A percentile compares a stretch with the other conserved stretches of the same genome.
phyloP scores from a whole-genome alignment of 2,888 invertebrate species.

The Papilio protenor region DNA sequence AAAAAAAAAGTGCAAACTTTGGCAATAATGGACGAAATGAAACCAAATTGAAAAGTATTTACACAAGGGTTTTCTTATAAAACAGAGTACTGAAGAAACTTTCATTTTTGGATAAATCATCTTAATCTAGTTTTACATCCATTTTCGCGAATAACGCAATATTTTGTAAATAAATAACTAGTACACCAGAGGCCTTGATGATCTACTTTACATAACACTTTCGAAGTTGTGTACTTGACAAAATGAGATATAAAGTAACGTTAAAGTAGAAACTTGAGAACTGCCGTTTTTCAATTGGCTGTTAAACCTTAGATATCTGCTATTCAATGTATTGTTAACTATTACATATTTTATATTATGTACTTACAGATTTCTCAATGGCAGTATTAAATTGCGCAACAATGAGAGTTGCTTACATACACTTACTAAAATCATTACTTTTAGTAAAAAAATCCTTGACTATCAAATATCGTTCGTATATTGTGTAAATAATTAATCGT shows the following conservation, averaged over 20 bases:
- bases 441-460: neutral
- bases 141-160: neutral
- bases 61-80: conserved; percentile 50
- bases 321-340: no score
- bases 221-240: neutral
- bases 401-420: no score
- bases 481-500: neutral
- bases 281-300: neutral
- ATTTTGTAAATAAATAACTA: neutral
- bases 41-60: conserved; percentile 84
- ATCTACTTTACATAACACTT: neutral
- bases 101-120: neutral
- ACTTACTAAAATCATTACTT: neutral
- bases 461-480: neutral
- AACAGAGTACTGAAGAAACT: neutral
- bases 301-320: neutral
- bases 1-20: conserved; percentile 57
- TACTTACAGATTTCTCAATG: no score
- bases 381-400: neutral
- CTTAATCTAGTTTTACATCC: neutral
- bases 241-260: neutral
- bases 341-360: neutral
- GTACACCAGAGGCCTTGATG: neutral
- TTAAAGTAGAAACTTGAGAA: neutral
- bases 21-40: conserved; percentile 86